Base-by-base conservation (phyloP, 2,113 vertebrate species). In the Neodon shergylaensis region DNA sequence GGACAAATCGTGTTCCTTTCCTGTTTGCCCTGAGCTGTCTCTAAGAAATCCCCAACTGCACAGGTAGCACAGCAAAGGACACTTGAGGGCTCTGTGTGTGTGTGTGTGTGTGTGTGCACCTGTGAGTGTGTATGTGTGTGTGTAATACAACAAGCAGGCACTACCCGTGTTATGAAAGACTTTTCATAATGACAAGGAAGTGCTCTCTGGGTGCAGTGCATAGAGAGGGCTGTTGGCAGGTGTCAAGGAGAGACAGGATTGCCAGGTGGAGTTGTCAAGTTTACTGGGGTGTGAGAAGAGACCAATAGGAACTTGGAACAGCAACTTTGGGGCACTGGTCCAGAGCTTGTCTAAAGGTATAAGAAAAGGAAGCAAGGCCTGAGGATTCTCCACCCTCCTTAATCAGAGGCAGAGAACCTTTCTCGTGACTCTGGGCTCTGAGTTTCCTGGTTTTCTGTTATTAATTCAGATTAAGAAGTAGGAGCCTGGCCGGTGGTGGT, bases 381-480 rank as follows among this genome's bases (percentile, higher is more conserved):
- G 33, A 63, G 58, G 24, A 21, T 21, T 24, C 21, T 26, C 52
- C 1, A 36, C 24, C 85, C 88, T 31, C 42, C 33, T 74, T 47
- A 42, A 52, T 5, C 44, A 61, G 19, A 28, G 5, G 66, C 17
- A 31, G 85, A 31, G 52, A 76, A 3, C 3, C 73, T 90, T 28
- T 42, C 7, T 91, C 36, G 12, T 91, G 54, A 86, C 0, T 0
- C 4, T 58, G 33, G 1, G 24, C 42, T 70, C 65, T 73, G 61
- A 94, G 21, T 77, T 12, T 52, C 17, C 31, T 72, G 90, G 26
- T 3, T 31, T 94, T 91, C 92, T 95, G n/a, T 92, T n/a, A 70
- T 8, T 24, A 77, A 92, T 97, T 68, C 90, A 99, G 99, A 98
- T 99, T 58, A 96, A 96, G 66, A 92, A 98, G 88, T n/a, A 99